Base-by-base conservation (phyloP, 2,797 vertebrate species). In the Aphelocoma californica region DNA sequence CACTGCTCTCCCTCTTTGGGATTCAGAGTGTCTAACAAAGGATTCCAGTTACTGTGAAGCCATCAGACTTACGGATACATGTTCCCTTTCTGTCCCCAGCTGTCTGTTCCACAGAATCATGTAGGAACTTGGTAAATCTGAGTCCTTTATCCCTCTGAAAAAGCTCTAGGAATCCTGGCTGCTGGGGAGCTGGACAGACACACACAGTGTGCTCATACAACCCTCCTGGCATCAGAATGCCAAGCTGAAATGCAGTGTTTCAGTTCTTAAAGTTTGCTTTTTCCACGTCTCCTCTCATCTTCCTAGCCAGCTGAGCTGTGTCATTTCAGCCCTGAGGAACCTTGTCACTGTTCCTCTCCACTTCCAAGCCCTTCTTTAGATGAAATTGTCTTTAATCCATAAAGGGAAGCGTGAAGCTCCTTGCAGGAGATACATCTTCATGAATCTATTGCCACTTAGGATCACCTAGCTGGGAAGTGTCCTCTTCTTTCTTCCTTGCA, bases 51-150 rank as follows among this genome's bases (percentile, higher is more conserved):
- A 9, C n/a, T 56, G 32, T 29, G 80, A 58, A 75, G 13, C 54
- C 28, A 15, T 51, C 42, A 3, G 1, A 6, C 7, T 3, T 2
- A 6, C 1, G 56, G 26, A 28, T 21, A 26, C 24, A 28, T 0
- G 0, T 16, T 78, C 14, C 26, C 23, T 50, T 85, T 71, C 61
- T 69, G 42, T 53, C 42, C 45, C 29, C 32, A 44, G 3, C 44
- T 91, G 54, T 47, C n/a, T n/a, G n/a, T n/a, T n/a, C 54, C 62
- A 47, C 36, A 54, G 18, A 62, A 36, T 32, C 36, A 17, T 36
- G 11, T 51, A 16, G 65, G 58, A 81, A 6, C 13, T 31, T 10
- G 1, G 64, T n/a, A 51, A 54, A 73, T 69, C 26, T 58, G 87
- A 88, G 28, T 24, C 38, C 38, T 78, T 77, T 44, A 20, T 71